Evolutionary conservation across 2,888 invertebrate species (phyloP).

Genomic region (Dicycla oo): DNA sequence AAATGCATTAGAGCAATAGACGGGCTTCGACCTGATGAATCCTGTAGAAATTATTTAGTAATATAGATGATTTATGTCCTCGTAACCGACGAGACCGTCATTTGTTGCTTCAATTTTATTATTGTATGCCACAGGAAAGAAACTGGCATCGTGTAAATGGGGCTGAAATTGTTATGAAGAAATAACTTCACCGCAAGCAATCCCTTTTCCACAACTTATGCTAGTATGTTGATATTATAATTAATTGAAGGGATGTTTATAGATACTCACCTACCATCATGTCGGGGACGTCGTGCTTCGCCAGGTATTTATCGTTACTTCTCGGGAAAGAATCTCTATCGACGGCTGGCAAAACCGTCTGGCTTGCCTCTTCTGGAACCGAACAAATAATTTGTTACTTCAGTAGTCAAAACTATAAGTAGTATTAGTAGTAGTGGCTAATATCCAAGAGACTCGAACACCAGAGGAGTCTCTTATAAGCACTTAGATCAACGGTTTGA

Average conservation of each 20-base stretch:
- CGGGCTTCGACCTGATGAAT: too few relatives aligned
- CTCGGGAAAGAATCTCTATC: constrained; percentile 75
- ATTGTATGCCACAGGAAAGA: background rate
- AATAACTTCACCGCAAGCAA: background rate
- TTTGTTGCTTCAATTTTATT: too few relatives aligned
- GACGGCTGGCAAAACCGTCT: constrained; percentile 73
- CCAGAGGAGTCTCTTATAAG: too few relatives aligned
- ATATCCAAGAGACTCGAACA: background rate
- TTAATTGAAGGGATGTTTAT: background rate
- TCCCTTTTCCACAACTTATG: background rate
- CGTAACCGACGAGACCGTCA: too few relatives aligned
- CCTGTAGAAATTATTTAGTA: too few relatives aligned
- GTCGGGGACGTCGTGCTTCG: constrained; percentile 83
- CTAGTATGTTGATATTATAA: background rate
- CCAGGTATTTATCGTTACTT: constrained; percentile 77
- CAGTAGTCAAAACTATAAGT: background rate
- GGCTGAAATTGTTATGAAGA: too few relatives aligned
- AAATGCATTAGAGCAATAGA: too few relatives aligned
- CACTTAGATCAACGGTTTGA: background rate
- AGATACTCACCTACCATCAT: constrained; percentile 86
- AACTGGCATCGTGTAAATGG: background rate
- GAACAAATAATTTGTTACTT: constrained; percentile 3
- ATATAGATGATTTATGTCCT: too few relatives aligned
- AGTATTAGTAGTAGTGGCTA: background rate
- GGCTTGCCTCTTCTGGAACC: constrained; percentile 77